Percentiles rank a stretch among this genome's conserved stretches.
These are phyloP conservation scores for Stegophylla sp. DNA, from an alignment of 2,888 invertebrate genomes.

Conservation along the genomic window DNA sequence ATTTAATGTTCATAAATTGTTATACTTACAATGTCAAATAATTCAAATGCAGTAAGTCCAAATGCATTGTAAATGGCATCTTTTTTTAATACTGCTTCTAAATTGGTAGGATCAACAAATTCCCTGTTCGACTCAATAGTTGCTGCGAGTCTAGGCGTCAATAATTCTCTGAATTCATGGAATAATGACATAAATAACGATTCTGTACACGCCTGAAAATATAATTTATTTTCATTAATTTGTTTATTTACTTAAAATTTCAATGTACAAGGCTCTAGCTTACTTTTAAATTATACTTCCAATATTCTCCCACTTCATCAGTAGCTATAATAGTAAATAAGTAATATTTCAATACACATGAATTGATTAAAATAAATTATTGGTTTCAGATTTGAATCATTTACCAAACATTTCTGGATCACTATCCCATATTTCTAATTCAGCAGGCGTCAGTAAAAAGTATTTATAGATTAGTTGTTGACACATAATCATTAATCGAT, in stretches of 20 bases:
- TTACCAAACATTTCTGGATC: constrained; percentile 74
- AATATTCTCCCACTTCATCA: constrained; percentile 87
- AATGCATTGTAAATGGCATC: constrained; percentile 94
- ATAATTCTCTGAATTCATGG: constrained; percentile 76
- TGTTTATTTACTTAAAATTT: neutral
- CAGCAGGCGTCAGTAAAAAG: constrained; percentile 82
- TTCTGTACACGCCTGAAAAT: constrained; percentile 82
- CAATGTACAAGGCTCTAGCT: constrained; percentile 63
- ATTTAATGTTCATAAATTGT: neutral
- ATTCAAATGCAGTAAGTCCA: constrained; percentile 84
- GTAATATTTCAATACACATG: neutral
- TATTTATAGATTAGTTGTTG: constrained; percentile 85
- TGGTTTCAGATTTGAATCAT: neutral
- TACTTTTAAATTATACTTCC: constrained; percentile 89
- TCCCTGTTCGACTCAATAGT: constrained; percentile 75
- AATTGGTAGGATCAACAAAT: constrained; percentile 74
- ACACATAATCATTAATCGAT: constrained; percentile 81
- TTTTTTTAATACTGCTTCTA: constrained; percentile 81
- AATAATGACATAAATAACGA: constrained; percentile 83
- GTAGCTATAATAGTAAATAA: constrained; percentile 65
- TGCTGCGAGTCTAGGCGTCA: constrained; percentile 77
- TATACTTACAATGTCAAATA: constrained; percentile 80
- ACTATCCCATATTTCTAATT: constrained; percentile 85
- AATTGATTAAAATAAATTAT: neutral
- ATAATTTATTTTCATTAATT: constrained; percentile 50